phyloP scores from a whole-genome alignment of 2,113 vertebrate genomes.

The Neomonachus schauinslandi region DNA sequence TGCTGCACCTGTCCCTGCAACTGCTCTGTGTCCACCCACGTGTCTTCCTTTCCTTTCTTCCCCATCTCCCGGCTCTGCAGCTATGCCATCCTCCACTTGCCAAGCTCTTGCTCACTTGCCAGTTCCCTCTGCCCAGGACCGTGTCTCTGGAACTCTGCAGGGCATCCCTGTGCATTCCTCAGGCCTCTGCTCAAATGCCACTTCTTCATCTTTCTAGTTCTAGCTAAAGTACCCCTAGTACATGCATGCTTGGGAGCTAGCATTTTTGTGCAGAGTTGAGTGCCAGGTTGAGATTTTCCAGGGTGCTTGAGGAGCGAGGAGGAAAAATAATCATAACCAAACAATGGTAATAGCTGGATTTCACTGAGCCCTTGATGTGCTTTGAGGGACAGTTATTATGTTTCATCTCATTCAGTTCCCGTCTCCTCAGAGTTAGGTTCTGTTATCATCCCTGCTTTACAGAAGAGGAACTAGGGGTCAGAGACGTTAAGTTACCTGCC shows the following conservation, averaged over 20 bases:
- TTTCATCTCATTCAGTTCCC: background rate
- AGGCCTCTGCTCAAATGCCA: background rate
- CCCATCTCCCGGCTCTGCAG: background rate
- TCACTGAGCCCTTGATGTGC: background rate
- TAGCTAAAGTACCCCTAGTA: background rate
- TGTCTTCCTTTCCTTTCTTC: background rate
- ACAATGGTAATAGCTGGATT: background rate
- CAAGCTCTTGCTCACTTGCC: background rate
- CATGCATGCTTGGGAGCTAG: background rate
- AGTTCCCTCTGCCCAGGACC: no score
- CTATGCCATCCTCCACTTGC: background rate
- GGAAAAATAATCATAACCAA: background rate
- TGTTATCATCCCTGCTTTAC: background rate
- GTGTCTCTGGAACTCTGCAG: background rate
- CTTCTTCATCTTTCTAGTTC: background rate
- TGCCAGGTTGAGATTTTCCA: background rate
- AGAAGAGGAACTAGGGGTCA: background rate
- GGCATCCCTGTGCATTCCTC: background rate
- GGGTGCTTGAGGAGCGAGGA: background rate
- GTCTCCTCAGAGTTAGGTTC: background rate
- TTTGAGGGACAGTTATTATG: background rate
- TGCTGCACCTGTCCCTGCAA: background rate
- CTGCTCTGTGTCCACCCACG: background rate
- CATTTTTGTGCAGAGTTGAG: background rate
- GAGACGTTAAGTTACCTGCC: background rate